Percentiles rank a stretch among this genome's conserved stretches.
phyloP scores from a whole-genome alignment of 2,888 invertebrate genomes.

The Amphipyra berbera region DNA sequence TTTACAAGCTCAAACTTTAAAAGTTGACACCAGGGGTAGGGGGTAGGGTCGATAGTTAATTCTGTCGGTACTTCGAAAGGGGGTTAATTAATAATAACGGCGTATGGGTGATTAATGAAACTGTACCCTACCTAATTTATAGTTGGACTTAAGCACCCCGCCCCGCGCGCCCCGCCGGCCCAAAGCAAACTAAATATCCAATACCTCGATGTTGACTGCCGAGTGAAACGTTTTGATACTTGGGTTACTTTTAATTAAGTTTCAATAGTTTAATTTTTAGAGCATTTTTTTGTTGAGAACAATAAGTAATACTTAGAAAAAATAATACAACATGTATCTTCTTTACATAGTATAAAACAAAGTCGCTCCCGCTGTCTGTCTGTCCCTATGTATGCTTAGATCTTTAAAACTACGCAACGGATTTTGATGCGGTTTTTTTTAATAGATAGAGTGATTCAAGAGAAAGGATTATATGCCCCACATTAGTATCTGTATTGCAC shows the following conservation, averaged over 20 bases:
- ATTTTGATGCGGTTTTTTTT: too few relatives aligned
- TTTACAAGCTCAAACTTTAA: slow-evolving; percentile 63
- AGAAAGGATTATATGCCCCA: too few relatives aligned
- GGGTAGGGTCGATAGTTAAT: slow-evolving; percentile 85
- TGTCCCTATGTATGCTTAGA: too few relatives aligned
- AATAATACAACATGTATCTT: too few relatives aligned
- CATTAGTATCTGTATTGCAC: too few relatives aligned
- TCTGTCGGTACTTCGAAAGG: slow-evolving; percentile 85
- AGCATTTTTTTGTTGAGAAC: not conserved
- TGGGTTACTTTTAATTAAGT: slow-evolving; percentile 13
- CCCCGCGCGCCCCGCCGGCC: slow-evolving; percentile 80
- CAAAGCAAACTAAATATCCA: slow-evolving; percentile 90
- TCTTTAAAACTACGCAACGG: too few relatives aligned
- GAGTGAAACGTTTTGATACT: slow-evolving; percentile 61
- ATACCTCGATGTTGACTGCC: slow-evolving; percentile 84
- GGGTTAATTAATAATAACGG: slow-evolving; percentile 90
- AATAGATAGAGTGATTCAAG: too few relatives aligned
- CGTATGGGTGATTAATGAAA: slow-evolving; percentile 90
- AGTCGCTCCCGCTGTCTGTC: too few relatives aligned
- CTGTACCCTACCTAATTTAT: slow-evolving; percentile 90
- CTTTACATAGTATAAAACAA: too few relatives aligned
- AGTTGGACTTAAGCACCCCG: slow-evolving; percentile 89
- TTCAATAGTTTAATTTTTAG: not conserved
- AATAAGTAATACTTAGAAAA: too few relatives aligned
- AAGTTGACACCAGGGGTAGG: slow-evolving; percentile 77